These are phyloP conservation scores for Physocephala rufipes DNA, from an alignment of 2,888 invertebrate genomes.

Conservation along the genomic window DNA sequence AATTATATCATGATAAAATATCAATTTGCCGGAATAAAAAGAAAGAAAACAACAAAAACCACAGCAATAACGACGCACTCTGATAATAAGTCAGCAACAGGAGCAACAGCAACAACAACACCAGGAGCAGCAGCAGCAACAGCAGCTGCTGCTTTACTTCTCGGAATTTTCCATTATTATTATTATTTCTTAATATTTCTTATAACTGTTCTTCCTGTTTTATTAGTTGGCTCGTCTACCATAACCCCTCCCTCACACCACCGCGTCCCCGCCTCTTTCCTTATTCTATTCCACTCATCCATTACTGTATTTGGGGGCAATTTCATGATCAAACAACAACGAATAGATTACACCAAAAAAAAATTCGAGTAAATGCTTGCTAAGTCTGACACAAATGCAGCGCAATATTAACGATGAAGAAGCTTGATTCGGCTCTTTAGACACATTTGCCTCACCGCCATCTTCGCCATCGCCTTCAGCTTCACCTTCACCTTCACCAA, in stretches of 20 bases:
- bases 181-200: neutral
- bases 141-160: slow-evolving; percentile 38
- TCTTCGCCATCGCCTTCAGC: too few species aligned
- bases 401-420: neutral
- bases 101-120: slow-evolving; percentile 34
- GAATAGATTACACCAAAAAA: slow-evolving; percentile 14
- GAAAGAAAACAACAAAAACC: too few species aligned
- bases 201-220: neutral
- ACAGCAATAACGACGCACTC: slow-evolving; percentile 3
- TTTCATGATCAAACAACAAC: slow-evolving; percentile 11
- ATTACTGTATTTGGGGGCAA: too few species aligned
- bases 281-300: too few species aligned
- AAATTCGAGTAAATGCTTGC: too few species aligned
- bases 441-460: too few species aligned
- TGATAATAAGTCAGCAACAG: neutral
- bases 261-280: neutral
- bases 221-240: neutral
- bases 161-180: slow-evolving; percentile 29
- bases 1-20: slow-evolving; percentile 42
- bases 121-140: neutral
- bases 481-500: too few species aligned
- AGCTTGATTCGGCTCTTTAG: too few species aligned
- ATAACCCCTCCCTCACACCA: neutral
- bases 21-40: slow-evolving; percentile 35
- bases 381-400: neutral